Conservation (phyloP, 2,113 vertebrate genomes). For the Sprattus sprattus region DNA sequence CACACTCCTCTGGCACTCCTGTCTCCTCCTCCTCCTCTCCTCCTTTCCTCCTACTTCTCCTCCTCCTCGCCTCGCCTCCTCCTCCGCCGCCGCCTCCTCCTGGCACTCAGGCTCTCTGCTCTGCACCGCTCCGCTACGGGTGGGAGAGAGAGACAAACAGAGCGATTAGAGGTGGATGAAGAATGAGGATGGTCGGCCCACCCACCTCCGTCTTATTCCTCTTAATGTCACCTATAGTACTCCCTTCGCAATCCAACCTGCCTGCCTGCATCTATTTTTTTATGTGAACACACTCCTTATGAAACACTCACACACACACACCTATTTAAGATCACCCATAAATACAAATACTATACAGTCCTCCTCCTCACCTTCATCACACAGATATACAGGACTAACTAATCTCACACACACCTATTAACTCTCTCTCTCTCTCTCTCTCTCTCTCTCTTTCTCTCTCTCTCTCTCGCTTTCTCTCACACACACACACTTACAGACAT, state of each 20-base stretch:
- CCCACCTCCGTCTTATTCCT: neutral
- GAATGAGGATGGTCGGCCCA: neutral
- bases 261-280: neutral
- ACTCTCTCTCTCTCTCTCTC: neutral
- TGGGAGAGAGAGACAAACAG: slow-evolving; percentile 10
- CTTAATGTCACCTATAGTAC: no score
- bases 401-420: neutral
- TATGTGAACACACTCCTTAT: slow-evolving; percentile 20
- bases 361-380: slow-evolving; percentile 21
- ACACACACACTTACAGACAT: neutral
- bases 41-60: neutral
- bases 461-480: neutral
- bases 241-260: neutral
- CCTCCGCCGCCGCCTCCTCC: neutral
- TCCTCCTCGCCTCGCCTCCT: neutral
- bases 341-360: neutral
- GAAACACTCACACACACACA: neutral
- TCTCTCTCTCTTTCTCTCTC: neutral
- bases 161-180: neutral
- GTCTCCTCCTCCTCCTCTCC: neutral
- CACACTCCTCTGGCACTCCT: slow-evolving; percentile 2
- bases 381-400: slow-evolving; percentile 23
- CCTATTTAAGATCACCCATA: slow-evolving; percentile 3
- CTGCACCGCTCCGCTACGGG: slow-evolving; percentile 1
- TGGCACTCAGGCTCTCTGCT: slow-evolving; percentile 15